Conservation (phyloP, 1,140 invertebrate genomes). For the Lepidurus couesii region DNA sequence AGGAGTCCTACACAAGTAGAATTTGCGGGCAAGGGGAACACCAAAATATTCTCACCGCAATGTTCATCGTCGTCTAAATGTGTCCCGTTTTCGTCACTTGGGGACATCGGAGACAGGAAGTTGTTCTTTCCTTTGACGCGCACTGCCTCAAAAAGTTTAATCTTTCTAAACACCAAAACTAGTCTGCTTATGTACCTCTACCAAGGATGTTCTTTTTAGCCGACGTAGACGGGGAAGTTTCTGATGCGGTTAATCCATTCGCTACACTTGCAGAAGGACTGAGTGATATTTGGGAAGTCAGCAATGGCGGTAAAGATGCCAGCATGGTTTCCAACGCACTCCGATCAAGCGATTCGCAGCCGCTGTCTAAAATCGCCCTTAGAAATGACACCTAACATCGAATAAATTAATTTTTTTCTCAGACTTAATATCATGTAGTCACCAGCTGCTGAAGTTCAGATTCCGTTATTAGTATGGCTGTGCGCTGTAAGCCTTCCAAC, state of each 20-base stretch:
- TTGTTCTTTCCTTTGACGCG: neutral
- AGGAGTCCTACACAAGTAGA: neutral
- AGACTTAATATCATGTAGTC: conserved; percentile 40
- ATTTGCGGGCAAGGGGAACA: neutral
- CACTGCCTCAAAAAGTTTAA: neutral
- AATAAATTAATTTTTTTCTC: conserved; percentile 38
- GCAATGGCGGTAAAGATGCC: conserved; percentile 38
- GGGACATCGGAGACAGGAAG: neutral
- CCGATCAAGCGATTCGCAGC: conserved; percentile 40
- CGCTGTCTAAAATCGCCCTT: conserved; percentile 43
- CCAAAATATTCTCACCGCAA: neutral
- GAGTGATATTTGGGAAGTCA: neutral
- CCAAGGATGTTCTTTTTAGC: neutral
- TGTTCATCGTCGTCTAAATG: neutral
- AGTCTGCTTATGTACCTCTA: neutral
- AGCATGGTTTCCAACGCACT: conserved; percentile 43
- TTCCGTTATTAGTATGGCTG: conserved; percentile 62
- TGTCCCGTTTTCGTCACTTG: neutral
- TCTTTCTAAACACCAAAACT: neutral
- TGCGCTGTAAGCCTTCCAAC: conserved; percentile 55
- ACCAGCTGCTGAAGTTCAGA: conserved; percentile 59
- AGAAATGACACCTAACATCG: conserved; percentile 50
- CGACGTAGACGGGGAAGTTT: neutral
- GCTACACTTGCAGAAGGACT: neutral
- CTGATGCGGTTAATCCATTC: neutral